Base-by-base conservation (phyloP, 2,888 invertebrate genomes). In the Latrodectus elegans region DNA sequence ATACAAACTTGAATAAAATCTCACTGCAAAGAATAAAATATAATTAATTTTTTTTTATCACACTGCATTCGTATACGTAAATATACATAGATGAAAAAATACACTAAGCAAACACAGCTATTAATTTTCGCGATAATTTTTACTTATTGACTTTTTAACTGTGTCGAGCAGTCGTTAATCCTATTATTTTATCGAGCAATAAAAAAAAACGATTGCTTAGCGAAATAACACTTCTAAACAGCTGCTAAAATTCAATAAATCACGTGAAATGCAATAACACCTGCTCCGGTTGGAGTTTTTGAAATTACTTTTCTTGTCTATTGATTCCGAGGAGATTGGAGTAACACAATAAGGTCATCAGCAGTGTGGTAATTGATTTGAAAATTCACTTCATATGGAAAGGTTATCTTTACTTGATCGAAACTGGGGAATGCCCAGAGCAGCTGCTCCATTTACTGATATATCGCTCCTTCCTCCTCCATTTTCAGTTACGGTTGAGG, bases 281-380 rank as follows among this genome's bases (percentile, higher is more conserved):
- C 80, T 80, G 80, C 65, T 80, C 80, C 17, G 72, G 72, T 64
- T 67, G 71, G 71, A 72, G 80, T 15, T 52, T 65, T 80, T 26
- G 72, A 80, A 80, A 80, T 80, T 80, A 80, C 80, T 80, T 80
- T 80, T 80, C 72, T 80, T 80, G 60, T 17, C 64, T 72, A 80
- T 80, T 22, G 80, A 80, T 80, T 80, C 52, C 26, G 64, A 73
- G 51, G 72, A 65, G 80, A 71, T 78, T 78, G 70, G 55, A 55
- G 79, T 71, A 26, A 12, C 52, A 64, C 64, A 15, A 60, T 60
- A 8, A 53, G 74, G 74, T 74, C 22, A 76, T 76, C 79, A 52
- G 38, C 51, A 60, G 49, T n/a, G 72, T 26, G 49, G 80, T 80
- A 79, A 79, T 79, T 79, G 79, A 79, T 79, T 80, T 38, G 72